A percentile compares a stretch with the other conserved stretches of the same genome.
These are phyloP conservation scores for Gadus macrocephalus DNA, from an alignment of 2,113 vertebrate genomes.

Conservation along the genomic window DNA sequence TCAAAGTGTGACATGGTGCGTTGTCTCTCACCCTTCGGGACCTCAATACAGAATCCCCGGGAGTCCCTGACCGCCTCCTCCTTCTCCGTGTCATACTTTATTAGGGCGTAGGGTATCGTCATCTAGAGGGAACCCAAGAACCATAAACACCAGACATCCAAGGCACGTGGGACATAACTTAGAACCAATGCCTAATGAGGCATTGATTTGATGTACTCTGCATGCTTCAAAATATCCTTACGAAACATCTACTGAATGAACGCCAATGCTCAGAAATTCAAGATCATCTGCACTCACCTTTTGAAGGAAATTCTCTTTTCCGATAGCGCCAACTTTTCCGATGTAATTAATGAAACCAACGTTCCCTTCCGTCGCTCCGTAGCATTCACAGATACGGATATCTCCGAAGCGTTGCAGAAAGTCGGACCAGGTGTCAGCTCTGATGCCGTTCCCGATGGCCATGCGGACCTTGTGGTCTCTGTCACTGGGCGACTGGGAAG, in stretches of 20 bases:
- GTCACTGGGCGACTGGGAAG: slow-evolving; percentile 68
- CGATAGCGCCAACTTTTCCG: slow-evolving; percentile 77
- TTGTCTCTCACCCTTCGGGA: slow-evolving; percentile 67
- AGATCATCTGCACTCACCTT: slow-evolving; percentile 59
- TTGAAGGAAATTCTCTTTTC: slow-evolving; percentile 66
- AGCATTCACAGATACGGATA: slow-evolving; percentile 75
- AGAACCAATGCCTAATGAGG: neutral
- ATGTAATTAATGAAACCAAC: slow-evolving; percentile 71
- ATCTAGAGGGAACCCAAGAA: slow-evolving; percentile 14
- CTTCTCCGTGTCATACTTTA: slow-evolving; percentile 76
- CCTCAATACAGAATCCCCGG: slow-evolving; percentile 75
- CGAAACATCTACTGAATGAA: neutral
- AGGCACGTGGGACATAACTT: too few species aligned
- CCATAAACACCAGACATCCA: too few species aligned
- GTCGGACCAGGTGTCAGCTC: slow-evolving; percentile 79
- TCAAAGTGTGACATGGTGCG: neutral
- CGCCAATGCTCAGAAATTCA: neutral
- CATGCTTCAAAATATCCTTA: too few species aligned
- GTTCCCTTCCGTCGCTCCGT: slow-evolving; percentile 81
- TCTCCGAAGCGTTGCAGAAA: slow-evolving; percentile 78
- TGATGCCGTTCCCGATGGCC: slow-evolving; percentile 78
- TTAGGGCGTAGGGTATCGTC: slow-evolving; percentile 58
- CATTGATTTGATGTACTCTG: neutral
- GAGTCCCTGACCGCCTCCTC: slow-evolving; percentile 71
- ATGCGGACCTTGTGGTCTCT: slow-evolving; percentile 72